A percentile compares a stretch with the other conserved stretches of the same genome.
phyloP scores from a whole-genome alignment of 64 coral and sea anemone genomes.

The Montipora capricornis region DNA sequence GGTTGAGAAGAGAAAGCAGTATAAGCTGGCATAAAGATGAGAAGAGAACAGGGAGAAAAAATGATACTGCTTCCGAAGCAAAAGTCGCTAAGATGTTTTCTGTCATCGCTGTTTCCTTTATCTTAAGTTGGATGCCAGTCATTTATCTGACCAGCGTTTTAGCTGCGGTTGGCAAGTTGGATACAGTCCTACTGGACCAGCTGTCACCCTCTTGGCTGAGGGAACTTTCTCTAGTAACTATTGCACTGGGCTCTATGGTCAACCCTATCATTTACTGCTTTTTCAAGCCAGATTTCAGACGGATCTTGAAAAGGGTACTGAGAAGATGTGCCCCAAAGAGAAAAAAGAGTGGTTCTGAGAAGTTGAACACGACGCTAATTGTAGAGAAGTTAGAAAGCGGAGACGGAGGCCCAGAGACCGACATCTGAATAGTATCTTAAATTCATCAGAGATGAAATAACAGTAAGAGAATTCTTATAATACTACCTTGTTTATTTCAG shows the following conservation, averaged over 20 bases:
- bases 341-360: neutral
- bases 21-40: neutral
- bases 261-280: slow-evolving; percentile 87
- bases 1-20: slow-evolving; percentile 38
- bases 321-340: neutral
- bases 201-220: slow-evolving; percentile 33
- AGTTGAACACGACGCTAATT: neutral
- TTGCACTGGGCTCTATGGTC: slow-evolving; percentile 75
- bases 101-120: slow-evolving; percentile 52
- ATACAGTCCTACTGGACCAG: neutral
- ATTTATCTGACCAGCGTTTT: slow-evolving; percentile 65
- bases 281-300: slow-evolving; percentile 88
- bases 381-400: neutral
- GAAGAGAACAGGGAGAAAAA: slow-evolving; percentile 18
- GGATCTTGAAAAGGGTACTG: slow-evolving; percentile 45
- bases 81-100: slow-evolving; percentile 68
- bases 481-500: too few relatives aligned
- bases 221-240: slow-evolving; percentile 52
- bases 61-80: slow-evolving; percentile 35
- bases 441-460: too few relatives aligned
- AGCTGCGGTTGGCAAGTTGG: neutral
- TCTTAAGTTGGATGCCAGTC: slow-evolving; percentile 75
- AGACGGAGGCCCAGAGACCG: neutral
- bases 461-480: too few relatives aligned
- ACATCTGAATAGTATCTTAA: neutral